Conservation (phyloP, 2,888 invertebrate genomes). For the Bombyx huttoni region DNA sequence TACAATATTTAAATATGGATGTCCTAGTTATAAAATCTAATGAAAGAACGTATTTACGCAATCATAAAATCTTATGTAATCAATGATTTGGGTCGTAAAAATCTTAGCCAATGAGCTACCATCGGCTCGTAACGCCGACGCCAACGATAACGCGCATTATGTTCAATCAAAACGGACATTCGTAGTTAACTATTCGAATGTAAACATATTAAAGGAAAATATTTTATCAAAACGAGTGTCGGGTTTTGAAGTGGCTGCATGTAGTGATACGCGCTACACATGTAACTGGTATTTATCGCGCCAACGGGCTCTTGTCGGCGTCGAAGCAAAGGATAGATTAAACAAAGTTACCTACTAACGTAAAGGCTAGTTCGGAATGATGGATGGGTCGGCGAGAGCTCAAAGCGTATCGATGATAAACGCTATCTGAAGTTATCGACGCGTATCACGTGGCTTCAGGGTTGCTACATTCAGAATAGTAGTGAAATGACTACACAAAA, state of each 20-base stretch:
- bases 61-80: constrained; percentile 1
- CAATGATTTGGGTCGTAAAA: constrained; percentile 14
- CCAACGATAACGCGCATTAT: constrained; percentile 24
- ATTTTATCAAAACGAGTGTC: constrained; percentile 46
- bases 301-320: constrained; percentile 38
- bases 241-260: constrained; percentile 52
- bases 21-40: neutral
- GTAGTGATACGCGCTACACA: constrained; percentile 56
- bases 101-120: constrained; percentile 16
- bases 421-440: constrained; percentile 43
- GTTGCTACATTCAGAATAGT: constrained; percentile 14
- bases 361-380: constrained; percentile 39
- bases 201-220: constrained; percentile 49
- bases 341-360: constrained; percentile 28
- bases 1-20: neutral
- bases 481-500: too few species aligned
- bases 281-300: constrained; percentile 52
- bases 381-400: constrained; percentile 64
- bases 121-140: constrained; percentile 9
- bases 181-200: constrained; percentile 28
- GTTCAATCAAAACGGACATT: constrained; percentile 14
- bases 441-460: constrained; percentile 34
- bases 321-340: constrained; percentile 55
- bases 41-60: constrained; percentile 3
- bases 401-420: constrained; percentile 62